A percentile compares a stretch with the other conserved stretches of the same genome.
Conservation (phyloP, 2,113 vertebrate species). For the Sapajus apella region DNA sequence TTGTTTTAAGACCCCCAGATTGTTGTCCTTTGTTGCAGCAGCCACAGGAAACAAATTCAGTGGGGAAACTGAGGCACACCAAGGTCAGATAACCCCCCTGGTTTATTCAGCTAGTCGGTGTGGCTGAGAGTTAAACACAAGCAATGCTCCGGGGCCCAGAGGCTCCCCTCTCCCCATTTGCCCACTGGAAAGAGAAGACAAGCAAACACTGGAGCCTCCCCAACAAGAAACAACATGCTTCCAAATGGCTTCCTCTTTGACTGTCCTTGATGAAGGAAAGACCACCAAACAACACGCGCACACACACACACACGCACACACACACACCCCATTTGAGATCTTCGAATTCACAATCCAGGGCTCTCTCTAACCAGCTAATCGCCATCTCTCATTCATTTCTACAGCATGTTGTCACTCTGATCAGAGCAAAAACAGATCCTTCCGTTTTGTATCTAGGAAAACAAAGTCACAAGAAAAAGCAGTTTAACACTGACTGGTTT, state of each 20-base stretch:
- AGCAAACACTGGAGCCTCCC: not conserved
- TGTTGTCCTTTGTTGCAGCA: not conserved
- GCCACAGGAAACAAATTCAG: accelerated
- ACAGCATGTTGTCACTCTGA: accelerated
- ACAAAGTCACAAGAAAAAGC: not conserved
- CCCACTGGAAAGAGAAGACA: not conserved
- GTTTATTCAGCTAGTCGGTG: accelerated
- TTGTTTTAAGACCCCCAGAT: not conserved
- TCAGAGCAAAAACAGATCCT: no score
- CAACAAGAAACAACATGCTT: accelerated
- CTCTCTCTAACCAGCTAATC: not conserved
- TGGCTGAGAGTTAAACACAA: not conserved
- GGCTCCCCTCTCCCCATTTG: accelerated
- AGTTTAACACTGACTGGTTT: not conserved
- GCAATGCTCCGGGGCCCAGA: not conserved
- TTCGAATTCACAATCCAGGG: not conserved
- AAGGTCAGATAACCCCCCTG: not conserved
- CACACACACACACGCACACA: no score
- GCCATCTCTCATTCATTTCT: not conserved
- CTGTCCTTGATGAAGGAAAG: no score
- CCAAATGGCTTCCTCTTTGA: not conserved
- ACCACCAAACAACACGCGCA: not conserved
- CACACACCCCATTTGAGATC: not conserved
- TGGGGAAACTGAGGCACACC: not conserved
- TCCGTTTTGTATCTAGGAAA: not conserved